These are phyloP conservation scores for Lonchura striata DNA, from an alignment of 2,113 vertebrate species.

Conservation along the genomic window DNA sequence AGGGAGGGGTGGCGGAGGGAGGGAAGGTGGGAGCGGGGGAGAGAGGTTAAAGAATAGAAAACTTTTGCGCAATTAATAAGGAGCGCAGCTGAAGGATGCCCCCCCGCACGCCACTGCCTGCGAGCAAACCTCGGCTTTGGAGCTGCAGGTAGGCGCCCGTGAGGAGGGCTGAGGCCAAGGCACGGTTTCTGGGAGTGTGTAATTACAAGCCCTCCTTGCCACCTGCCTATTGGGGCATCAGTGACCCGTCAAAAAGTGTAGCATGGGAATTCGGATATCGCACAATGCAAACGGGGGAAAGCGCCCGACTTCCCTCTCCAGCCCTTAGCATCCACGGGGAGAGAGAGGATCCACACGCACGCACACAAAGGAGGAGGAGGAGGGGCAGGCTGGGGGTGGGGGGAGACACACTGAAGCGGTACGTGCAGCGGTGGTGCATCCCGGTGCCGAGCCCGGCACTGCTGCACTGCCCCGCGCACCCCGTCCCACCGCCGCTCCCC, in stretches of 20 bases:
- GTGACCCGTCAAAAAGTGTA: conserved; percentile 99
- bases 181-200: conserved; percentile 74
- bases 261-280: conserved; percentile 92
- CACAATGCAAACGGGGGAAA: conserved; percentile 81
- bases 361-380: conserved; percentile 28
- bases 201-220: conserved; percentile 92
- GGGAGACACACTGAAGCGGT: not conserved
- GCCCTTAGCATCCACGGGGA: conserved; percentile 34
- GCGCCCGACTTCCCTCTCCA: conserved; percentile 64
- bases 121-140: not conserved
- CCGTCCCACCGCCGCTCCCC: not conserved
- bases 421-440: not conserved
- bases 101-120: not conserved
- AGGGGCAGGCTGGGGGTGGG: conserved; percentile 4
- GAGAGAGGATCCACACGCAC: conserved; percentile 42
- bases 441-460: not conserved
- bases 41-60: not conserved
- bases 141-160: conserved; percentile 30
- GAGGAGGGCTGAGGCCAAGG: conserved; percentile 22
- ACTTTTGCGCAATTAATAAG: conserved; percentile 55
- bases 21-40: not conserved
- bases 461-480: not conserved
- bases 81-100: not conserved
- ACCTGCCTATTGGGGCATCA: conserved; percentile 96
- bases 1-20: conserved; percentile 3